Base-by-base conservation (phyloP, 2,888 invertebrate genomes). In the Melipona beecheii region DNA sequence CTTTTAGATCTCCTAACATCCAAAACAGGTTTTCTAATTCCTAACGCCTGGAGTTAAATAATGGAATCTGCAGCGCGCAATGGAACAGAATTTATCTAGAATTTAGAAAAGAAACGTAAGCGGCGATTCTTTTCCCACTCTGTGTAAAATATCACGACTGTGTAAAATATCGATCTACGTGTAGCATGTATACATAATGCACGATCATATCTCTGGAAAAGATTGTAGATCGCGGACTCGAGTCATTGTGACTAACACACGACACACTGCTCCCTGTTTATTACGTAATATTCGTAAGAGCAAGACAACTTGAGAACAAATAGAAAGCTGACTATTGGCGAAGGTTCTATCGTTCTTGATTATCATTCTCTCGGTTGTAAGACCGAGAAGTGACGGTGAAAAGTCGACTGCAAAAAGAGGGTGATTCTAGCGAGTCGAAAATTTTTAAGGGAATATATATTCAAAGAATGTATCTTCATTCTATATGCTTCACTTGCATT, bases 301-400 rank as follows among this genome's bases (percentile, higher is more conserved):
- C 31, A 62, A 76, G 58, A 50, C 75, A 43, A 24, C 60, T 60
- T 19, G n/a, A 36, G 70, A 76, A 70, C 70, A 76, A 76, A 76
- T 76, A 70, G 75, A 76, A 76, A 76, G 70, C 50, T 60, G 70
- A 43, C 19, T 62, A 62, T 36, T 50, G 52, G 60, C 43, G 36
- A 70, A 76, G 19, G 15, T 24, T 27, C 50, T 50, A 50, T 62
- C 60, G 0, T 13, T 70, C 60, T 60, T 70, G 17, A 19, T 52
- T 60, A 36, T 52, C 69, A 36, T 76, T 69, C 11, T 64, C 21
- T 64, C 15, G 36, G 5, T 36, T n/a, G 2, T 52, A 74, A 36
- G 64, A 19, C 36, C 11, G 5, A 19, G 5, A 27, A 72, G 13
- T 13, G 27, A 21, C 13, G 50, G 9, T 11, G 4, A 27, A 60